Evolutionary conservation across 1,140 invertebrate species (phyloP).

Genomic region (Macrobrachium rosenbergii): DNA sequence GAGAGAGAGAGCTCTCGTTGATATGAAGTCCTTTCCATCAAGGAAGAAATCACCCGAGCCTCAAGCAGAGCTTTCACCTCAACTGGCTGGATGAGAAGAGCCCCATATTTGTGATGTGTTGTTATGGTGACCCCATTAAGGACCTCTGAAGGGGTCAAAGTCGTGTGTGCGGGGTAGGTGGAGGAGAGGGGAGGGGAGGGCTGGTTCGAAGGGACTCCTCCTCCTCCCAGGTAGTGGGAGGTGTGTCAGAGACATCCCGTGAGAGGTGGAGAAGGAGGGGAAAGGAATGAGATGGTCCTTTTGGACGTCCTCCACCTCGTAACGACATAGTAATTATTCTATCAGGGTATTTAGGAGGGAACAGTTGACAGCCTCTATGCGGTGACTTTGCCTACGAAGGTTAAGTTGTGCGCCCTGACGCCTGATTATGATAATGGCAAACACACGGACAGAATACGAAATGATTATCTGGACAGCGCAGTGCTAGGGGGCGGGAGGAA

Average conservation of each 20-base stretch:
- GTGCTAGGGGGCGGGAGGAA: not conserved
- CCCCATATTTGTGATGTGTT: not conserved
- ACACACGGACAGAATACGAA: no score
- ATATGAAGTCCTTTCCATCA: not conserved
- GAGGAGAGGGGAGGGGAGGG: not conserved
- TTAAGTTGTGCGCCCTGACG: no score
- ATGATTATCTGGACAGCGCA: no score
- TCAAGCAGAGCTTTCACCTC: not conserved
- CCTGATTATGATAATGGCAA: no score
- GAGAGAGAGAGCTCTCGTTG: not conserved
- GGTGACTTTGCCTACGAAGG: no score
- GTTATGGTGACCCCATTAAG: constrained; percentile 12
- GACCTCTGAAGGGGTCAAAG: not conserved
- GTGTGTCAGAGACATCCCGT: not conserved
- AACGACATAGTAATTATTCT: constrained; percentile 14
- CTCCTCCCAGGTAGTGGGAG: not conserved
- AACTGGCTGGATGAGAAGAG: no score
- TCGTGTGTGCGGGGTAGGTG: not conserved
- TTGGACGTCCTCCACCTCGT: not conserved
- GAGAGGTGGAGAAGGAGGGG: not conserved
- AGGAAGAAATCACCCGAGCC: not conserved
- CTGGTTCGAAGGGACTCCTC: not conserved
- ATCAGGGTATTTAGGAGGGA: not conserved
- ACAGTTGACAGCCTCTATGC: not conserved
- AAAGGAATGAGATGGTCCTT: not conserved